These are phyloP conservation scores for Pecten maximus DNA, from an alignment of 2,888 invertebrate genomes.

Conservation along the genomic window DNA sequence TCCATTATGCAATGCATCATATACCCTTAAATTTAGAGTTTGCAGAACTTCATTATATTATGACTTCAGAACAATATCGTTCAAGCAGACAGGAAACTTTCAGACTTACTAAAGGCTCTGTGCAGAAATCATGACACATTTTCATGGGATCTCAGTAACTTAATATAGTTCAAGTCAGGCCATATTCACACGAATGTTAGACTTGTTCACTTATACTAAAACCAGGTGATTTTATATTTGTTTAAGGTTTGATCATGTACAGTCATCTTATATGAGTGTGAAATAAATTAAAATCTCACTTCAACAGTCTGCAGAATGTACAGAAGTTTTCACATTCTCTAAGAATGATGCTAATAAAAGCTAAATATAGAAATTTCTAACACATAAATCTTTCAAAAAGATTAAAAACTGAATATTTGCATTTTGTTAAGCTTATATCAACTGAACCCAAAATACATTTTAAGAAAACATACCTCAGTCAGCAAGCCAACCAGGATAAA, in stretches of 20 bases:
- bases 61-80: neutral
- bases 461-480: slow-evolving; percentile 4
- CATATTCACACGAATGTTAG: neutral
- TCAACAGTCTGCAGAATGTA: neutral
- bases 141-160: neutral
- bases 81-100: neutral
- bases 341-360: too few species aligned
- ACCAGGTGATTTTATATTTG: neutral
- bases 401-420: too few species aligned
- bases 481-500: neutral
- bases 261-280: neutral
- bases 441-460: too few species aligned
- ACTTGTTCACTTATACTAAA: neutral
- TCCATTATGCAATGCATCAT: neutral
- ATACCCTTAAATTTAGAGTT: neutral
- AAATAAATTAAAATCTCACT: neutral
- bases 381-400: too few species aligned
- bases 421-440: neutral
- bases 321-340: too few species aligned
- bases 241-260: neutral
- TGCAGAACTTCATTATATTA: neutral
- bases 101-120: too few species aligned
- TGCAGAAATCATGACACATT: too few species aligned
- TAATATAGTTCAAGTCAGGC: neutral
- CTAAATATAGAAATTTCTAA: too few species aligned